Conservation (phyloP, 23 tunicate species). For the Ascidia mentula region DNA sequence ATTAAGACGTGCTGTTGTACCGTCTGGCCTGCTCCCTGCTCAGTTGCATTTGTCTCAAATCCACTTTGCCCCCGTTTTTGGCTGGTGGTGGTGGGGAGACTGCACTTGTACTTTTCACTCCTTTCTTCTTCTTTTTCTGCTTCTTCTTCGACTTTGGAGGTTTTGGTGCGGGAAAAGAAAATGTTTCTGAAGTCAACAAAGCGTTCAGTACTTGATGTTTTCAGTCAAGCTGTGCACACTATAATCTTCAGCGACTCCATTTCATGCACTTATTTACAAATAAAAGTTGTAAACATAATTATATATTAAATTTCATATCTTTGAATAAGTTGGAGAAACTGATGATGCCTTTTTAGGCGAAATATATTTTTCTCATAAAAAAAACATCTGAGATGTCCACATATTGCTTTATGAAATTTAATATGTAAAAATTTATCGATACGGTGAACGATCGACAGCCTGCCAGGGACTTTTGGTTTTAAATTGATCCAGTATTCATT, state of each 20-base stretch:
- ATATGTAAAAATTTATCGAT: too few relatives aligned
- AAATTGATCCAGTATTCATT: too few relatives aligned
- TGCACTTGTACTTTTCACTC: neutral
- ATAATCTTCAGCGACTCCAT: too few relatives aligned
- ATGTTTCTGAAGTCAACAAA: neutral
- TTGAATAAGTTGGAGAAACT: too few relatives aligned
- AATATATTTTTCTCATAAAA: too few relatives aligned
- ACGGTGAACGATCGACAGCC: too few relatives aligned
- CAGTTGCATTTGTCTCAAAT: neutral
- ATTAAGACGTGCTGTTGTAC: too few relatives aligned
- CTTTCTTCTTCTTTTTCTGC: neutral
- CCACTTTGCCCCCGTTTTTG: conserved; percentile 14
- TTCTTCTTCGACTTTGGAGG: neutral
- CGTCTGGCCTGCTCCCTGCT: neutral
- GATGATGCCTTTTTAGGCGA: too few relatives aligned
- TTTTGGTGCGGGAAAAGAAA: neutral
- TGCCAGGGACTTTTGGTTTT: too few relatives aligned
- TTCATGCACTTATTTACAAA: too few relatives aligned
- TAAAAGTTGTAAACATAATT: neutral
- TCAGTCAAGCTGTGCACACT: neutral
- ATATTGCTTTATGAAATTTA: too few relatives aligned
- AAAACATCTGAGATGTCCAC: too few relatives aligned
- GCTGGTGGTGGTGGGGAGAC: neutral
- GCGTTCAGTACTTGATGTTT: neutral
- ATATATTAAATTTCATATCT: neutral